Percentiles rank a stretch among this genome's conserved stretches.
These are phyloP conservation scores for Diploscapter pachys DNA, from an alignment of 1,140 invertebrate genomes.

Conservation along the genomic window DNA sequence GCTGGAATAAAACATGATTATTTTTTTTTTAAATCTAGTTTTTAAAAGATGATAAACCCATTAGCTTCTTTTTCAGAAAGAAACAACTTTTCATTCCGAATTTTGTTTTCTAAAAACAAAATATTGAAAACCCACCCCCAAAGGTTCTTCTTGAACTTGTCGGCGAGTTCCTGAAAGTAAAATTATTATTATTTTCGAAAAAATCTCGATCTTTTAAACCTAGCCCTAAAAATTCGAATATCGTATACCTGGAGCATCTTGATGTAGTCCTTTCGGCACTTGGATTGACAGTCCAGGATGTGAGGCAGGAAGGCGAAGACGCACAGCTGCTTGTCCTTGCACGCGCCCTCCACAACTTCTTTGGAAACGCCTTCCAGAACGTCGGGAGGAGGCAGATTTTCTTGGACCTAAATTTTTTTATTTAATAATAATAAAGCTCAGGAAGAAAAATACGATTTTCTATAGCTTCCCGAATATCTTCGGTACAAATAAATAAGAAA, in stretches of 20 bases:
- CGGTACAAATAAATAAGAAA: too few relatives aligned
- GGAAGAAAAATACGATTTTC: too few relatives aligned
- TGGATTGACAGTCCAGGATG: conserved; percentile 91
- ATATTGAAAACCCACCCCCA: conserved; percentile 75
- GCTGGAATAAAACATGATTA: conserved; percentile 61
- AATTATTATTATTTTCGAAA: too few relatives aligned
- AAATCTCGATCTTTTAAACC: too few relatives aligned
- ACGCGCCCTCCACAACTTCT: conserved; percentile 45
- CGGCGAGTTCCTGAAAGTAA: conserved; percentile 67
- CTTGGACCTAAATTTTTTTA: conserved; percentile 60
- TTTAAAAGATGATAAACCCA: too few relatives aligned
- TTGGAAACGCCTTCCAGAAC: conserved; percentile 69
- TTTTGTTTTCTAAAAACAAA: too few relatives aligned
- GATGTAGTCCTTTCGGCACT: conserved; percentile 86
- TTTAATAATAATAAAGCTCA: too few relatives aligned
- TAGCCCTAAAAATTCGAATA: too few relatives aligned
- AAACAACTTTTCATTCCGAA: too few relatives aligned
- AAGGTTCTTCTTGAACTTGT: conserved; percentile 89
- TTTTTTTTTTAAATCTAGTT: too few relatives aligned
- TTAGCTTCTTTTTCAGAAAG: too few relatives aligned
- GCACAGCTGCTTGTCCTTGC: conserved; percentile 66
- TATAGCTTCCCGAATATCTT: too few relatives aligned
- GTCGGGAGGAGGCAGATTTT: conserved; percentile 84
- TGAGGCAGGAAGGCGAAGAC: conserved; percentile 89
- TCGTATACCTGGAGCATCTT: conserved; percentile 66